Conservation (phyloP, 2,888 invertebrate species). For the Patella ulyssiponensis region DNA sequence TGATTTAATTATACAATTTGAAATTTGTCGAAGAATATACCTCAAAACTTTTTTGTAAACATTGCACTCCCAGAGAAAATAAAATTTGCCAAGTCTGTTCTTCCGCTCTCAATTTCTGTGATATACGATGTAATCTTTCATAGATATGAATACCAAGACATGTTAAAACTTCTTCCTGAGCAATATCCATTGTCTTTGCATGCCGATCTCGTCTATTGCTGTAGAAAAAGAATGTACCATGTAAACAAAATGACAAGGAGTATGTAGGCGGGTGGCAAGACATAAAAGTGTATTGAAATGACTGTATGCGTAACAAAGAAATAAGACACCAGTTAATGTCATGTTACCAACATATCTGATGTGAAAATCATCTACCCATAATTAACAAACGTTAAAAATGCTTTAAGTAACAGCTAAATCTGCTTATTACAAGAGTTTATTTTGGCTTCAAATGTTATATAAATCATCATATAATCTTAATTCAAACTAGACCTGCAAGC, state of each 20-base stretch:
- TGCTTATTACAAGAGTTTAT: no score
- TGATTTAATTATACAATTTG: no score
- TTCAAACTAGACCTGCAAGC: no score
- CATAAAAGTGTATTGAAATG: slow-evolving; percentile 7
- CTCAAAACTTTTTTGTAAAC: slow-evolving; percentile 88
- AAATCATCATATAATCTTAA: no score
- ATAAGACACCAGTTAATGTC: no score
- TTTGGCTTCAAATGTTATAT: no score
- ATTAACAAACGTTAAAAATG: no score
- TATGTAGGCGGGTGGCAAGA: slow-evolving; percentile 29
- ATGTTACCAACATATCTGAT: no score
- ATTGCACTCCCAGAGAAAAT: slow-evolving; percentile 85
- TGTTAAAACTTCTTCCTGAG: slow-evolving; percentile 95
- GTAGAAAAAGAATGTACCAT: slow-evolving; percentile 17
- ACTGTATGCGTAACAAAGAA: background rate
- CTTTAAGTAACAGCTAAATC: no score
- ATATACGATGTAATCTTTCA: slow-evolving; percentile 89
- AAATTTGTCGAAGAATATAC: slow-evolving; percentile 36
- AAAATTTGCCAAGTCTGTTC: slow-evolving; percentile 95
- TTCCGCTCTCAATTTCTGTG: slow-evolving; percentile 88
- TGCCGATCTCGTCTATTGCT: slow-evolving; percentile 87
- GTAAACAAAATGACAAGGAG: background rate
- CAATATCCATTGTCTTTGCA: slow-evolving; percentile 96
- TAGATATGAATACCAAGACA: slow-evolving; percentile 95
- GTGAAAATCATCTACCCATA: no score